Evolutionary conservation across 2,888 invertebrate species (phyloP).

Genomic region (Drosophila yooni): DNA sequence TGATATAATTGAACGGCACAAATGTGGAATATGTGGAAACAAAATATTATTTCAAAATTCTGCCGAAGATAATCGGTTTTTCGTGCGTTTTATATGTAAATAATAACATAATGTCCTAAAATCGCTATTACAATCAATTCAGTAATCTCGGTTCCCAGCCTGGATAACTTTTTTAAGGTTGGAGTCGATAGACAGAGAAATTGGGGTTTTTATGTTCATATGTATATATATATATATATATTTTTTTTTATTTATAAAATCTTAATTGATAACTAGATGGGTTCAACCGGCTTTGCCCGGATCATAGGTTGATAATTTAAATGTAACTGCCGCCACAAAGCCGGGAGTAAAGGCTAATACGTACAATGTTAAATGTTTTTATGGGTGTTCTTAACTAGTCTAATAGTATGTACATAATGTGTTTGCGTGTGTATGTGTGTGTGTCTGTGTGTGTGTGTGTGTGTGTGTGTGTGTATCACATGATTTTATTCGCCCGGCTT

Average conservation of each 20-base stretch:
- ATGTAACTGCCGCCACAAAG: not conserved
- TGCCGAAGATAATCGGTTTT: not conserved
- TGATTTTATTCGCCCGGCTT: not conserved
- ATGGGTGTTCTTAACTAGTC: not conserved
- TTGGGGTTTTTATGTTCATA: not conserved
- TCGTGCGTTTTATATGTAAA: too few species aligned
- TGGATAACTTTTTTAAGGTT: not conserved
- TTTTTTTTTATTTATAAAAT: not conserved
- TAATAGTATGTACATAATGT: not conserved
- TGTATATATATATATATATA: not conserved
- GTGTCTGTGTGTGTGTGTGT: not conserved
- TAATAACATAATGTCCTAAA: too few species aligned
- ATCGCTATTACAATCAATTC: not conserved
- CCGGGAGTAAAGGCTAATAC: not conserved
- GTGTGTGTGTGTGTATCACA: constrained; percentile 10
- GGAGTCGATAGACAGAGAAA: not conserved
- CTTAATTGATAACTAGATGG: not conserved
- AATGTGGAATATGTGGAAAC: not conserved
- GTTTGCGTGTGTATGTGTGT: not conserved
- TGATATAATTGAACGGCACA: not conserved
- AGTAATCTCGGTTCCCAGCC: not conserved
- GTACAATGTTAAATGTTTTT: not conserved
- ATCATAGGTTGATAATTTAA: not conserved
- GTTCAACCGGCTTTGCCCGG: not conserved
- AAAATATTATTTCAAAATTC: not conserved